These are phyloP conservation scores for Habroteleia sp. DNA, from an alignment of 2,888 invertebrate species.

Conservation along the genomic window DNA sequence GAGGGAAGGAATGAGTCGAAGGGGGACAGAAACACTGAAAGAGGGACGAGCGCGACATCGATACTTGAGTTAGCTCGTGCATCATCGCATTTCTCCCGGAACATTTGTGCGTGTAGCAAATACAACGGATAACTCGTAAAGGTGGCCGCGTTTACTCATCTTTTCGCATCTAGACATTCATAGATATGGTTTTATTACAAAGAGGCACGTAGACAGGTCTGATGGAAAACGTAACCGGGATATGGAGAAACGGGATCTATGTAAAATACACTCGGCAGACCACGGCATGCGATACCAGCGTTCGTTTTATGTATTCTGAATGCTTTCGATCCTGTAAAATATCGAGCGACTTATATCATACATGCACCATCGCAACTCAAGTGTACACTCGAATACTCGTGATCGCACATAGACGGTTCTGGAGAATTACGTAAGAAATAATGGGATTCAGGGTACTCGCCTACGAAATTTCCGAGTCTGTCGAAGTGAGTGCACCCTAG, in stretches of 20 bases:
- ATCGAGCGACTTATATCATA: constrained; percentile 75
- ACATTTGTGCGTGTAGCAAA: constrained; percentile 17
- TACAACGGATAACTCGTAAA: constrained; percentile 11
- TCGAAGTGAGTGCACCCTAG: constrained; percentile 48
- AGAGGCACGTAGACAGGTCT: constrained; percentile 61
- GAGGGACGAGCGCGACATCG: constrained; percentile 11
- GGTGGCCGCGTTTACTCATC: constrained; percentile 20
- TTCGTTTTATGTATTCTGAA: constrained; percentile 77
- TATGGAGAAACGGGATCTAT: constrained; percentile 66
- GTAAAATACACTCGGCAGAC: constrained; percentile 72
- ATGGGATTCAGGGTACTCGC: constrained; percentile 51
- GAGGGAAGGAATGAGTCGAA: not conserved
- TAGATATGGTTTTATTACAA: constrained; percentile 69
- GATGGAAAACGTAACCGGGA: constrained; percentile 57
- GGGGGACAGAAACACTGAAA: too few relatives aligned
- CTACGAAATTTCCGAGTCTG: constrained; percentile 51
- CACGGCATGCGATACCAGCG: constrained; percentile 73
- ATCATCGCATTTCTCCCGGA: constrained; percentile 12
- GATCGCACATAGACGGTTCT: constrained; percentile 52
- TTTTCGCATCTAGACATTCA: constrained; percentile 33
- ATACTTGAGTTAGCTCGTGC: constrained; percentile 6
- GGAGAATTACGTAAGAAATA: constrained; percentile 61
- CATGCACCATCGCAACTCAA: constrained; percentile 68
- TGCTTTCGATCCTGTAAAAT: constrained; percentile 75
- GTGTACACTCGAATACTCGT: constrained; percentile 44